These are phyloP conservation scores for Alectura lathami DNA, from an alignment of 2,113 vertebrate species.

Conservation along the genomic window DNA sequence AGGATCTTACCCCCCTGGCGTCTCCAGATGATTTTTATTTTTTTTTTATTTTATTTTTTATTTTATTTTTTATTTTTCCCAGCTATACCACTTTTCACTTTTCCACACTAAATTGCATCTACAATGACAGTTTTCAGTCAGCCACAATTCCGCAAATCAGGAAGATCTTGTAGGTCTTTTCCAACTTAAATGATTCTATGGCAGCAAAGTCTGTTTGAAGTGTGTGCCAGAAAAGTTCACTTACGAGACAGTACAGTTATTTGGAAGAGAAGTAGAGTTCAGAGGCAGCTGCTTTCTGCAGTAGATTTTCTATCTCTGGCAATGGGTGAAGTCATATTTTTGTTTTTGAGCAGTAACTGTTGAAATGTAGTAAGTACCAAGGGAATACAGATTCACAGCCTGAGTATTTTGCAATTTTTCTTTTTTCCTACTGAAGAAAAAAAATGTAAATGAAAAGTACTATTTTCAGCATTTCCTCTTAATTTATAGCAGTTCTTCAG, in stretches of 20 bases:
- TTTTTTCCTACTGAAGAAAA: background rate
- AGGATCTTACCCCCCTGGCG: background rate
- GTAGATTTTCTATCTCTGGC: background rate
- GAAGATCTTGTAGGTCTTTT: background rate
- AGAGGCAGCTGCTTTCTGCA: background rate
- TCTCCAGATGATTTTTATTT: too few species aligned
- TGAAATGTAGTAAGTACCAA: background rate
- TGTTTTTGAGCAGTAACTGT: background rate
- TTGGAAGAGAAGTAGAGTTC: background rate
- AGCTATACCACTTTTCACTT: background rate
- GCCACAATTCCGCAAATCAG: background rate
- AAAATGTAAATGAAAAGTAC: background rate
- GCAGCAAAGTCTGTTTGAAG: background rate
- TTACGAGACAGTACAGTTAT: background rate
- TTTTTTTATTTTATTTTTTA: background rate
- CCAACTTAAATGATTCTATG: background rate
- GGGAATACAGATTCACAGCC: background rate
- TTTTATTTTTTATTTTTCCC: fast-evolving
- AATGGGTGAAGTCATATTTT: background rate
- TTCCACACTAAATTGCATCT: background rate
- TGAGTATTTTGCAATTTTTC: background rate
- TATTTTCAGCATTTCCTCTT: conserved; percentile 38
- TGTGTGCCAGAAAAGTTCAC: background rate
- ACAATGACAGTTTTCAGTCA: background rate
- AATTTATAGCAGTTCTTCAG: background rate